phyloP scores from a whole-genome alignment of 2,888 invertebrate species.

The Lithophane leautieri region DNA sequence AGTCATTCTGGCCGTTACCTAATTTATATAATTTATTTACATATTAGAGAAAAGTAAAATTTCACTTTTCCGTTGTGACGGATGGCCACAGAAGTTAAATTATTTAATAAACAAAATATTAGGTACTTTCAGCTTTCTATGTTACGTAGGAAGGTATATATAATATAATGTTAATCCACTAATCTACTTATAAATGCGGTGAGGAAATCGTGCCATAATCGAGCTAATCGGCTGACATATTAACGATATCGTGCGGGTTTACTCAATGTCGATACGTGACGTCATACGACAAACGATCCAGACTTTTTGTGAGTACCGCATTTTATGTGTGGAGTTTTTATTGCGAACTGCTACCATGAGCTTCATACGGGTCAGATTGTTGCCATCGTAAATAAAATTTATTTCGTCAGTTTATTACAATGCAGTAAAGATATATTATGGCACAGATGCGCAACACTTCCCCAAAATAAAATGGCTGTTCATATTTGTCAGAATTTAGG shows the following conservation, averaged over 20 bases:
- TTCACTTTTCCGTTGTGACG: not conserved
- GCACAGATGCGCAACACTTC: slow-evolving; percentile 34
- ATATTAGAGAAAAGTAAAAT: slow-evolving; percentile 24
- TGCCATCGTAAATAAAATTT: slow-evolving; percentile 49
- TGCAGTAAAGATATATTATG: slow-evolving; percentile 21
- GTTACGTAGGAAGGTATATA: not conserved
- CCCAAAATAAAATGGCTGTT: slow-evolving; percentile 22
- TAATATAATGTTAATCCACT: not conserved
- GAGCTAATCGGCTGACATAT: slow-evolving; percentile 44
- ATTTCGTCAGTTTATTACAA: slow-evolving; percentile 43
- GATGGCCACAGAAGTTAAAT: not conserved
- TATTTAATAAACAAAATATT: slow-evolving; percentile 12
- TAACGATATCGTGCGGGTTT: slow-evolving; percentile 33
- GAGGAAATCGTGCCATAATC: slow-evolving; percentile 23
- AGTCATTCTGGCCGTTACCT: not conserved
- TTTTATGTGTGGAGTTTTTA: slow-evolving; percentile 43
- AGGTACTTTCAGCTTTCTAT: slow-evolving; percentile 20
- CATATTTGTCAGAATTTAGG: slow-evolving; percentile 20
- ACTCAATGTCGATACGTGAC: slow-evolving; percentile 17
- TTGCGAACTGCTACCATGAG: slow-evolving; percentile 28
- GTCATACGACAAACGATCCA: slow-evolving; percentile 31
- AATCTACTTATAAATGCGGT: slow-evolving; percentile 11
- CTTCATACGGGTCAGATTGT: slow-evolving; percentile 42
- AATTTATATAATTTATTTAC: not conserved
- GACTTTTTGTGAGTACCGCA: slow-evolving; percentile 27